phyloP scores from a whole-genome alignment of 1,140 invertebrate genomes.

The Penaeus vannamei region DNA sequence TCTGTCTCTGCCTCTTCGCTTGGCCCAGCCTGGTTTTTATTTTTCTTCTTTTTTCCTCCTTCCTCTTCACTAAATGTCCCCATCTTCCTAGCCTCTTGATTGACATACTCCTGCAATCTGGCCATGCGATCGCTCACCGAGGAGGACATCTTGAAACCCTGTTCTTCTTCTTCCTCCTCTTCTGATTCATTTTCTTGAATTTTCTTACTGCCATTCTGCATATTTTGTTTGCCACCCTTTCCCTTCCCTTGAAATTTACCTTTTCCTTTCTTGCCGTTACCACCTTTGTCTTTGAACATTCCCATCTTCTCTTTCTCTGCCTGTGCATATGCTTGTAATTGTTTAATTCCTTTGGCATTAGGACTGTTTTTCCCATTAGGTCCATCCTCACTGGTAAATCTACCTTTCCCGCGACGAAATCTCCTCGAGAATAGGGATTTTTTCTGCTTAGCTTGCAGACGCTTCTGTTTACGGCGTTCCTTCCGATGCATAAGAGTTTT shows the following conservation, averaged over 20 bases:
- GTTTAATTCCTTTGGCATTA: too few species aligned
- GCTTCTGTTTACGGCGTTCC: too few species aligned
- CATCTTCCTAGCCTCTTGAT: slow-evolving; percentile 25
- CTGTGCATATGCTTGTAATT: background rate
- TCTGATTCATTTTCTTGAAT: background rate
- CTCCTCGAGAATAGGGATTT: too few species aligned
- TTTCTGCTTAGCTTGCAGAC: too few species aligned
- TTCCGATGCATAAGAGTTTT: too few species aligned
- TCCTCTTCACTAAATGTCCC: background rate
- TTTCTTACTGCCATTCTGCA: background rate
- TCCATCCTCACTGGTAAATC: too few species aligned
- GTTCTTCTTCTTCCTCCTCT: background rate
- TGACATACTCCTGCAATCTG: slow-evolving; percentile 49
- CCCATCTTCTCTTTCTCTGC: slow-evolving; percentile 17
- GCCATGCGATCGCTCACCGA: slow-evolving; percentile 39
- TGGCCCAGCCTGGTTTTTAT: background rate
- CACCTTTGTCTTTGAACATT: slow-evolving; percentile 3
- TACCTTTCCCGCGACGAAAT: too few species aligned
- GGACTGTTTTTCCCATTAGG: too few species aligned
- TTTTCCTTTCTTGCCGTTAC: slow-evolving; percentile 5
- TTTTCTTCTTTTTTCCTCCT: background rate
- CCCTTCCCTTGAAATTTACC: background rate
- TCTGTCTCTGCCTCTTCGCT: background rate
- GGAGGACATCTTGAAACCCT: slow-evolving; percentile 23
- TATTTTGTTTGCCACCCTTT: background rate